Base-by-base conservation (phyloP, 2,888 invertebrate genomes). In the Mongoloraphidia duomilia region DNA sequence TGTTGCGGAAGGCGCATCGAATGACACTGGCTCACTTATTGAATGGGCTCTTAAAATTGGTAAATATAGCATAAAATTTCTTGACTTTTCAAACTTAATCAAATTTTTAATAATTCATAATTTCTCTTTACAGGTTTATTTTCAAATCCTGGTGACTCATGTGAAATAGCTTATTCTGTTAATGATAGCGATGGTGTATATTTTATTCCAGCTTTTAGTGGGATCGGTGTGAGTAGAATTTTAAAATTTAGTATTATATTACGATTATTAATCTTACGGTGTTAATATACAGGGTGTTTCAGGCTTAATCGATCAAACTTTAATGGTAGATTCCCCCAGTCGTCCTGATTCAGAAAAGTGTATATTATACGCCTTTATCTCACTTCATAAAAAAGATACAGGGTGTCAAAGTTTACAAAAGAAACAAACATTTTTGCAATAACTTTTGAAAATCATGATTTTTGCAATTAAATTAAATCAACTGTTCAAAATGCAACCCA, bases 181-280 rank as follows among this genome's bases (percentile, higher is more conserved):
- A 61, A 73, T 0, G 77, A 84, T 62, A 76, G 81, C 2, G 82
- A 82, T 59, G 90, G 86, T 6, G 83, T 89, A 2, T 89, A 76
- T 65, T 94, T 94, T 64, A 75, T 94, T 57, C 92, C 94, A 2
- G 90, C 90, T 0, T 92, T 93, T 59, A 86, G 85, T 65, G 92
- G 92, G 36, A 69, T 91, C 47, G 88, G 90, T 64, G 90, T 89
- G 68, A 70, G 63, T 58, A 51, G 50, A 36, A 45, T 48, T 50
- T 17, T 11, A 5, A 41, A 9, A 44, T 40, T 33, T 8, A 39
- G 43, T 33, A 35, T 42, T 50, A 37, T 40, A 41, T 46, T n/a
- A n/a, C n/a, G n/a, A n/a, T n/a, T n/a, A n/a, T n/a, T n/a, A n/a
- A n/a, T n/a, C n/a, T n/a, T n/a, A n/a, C n/a, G n/a, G n/a, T n/a